phyloP scores from a whole-genome alignment of 2,113 vertebrate genomes.

The Catharus minimus region DNA sequence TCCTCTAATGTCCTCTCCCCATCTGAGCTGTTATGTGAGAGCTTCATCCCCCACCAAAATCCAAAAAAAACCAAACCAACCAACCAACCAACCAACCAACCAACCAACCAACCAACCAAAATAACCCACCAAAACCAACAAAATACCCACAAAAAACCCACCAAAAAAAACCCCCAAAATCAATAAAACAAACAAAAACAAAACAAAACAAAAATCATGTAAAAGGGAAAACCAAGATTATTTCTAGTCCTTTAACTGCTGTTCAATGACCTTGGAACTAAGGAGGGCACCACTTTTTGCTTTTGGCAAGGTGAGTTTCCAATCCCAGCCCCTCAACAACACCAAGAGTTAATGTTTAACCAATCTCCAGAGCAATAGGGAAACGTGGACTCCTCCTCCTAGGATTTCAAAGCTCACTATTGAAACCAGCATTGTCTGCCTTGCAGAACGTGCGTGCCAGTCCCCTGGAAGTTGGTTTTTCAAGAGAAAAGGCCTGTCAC shows the following conservation, averaged over 20 bases:
- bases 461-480: background rate
- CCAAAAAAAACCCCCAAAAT: background rate
- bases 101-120: background rate
- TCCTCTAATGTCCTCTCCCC: background rate
- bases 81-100: too few species aligned
- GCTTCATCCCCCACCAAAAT: background rate
- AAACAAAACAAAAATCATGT: rapidly evolving
- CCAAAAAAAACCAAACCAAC: background rate
- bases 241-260: background rate
- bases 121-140: background rate
- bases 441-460: background rate
- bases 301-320: background rate
- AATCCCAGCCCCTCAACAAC: background rate
- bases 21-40: background rate
- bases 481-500: background rate
- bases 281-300: background rate
- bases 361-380: background rate
- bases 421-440: background rate
- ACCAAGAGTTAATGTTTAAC: background rate
- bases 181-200: too few species aligned
- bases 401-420: background rate
- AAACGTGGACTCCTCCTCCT: background rate
- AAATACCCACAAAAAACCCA: background rate
- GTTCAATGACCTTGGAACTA: background rate
- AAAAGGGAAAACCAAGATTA: background rate